Conservation (phyloP, 53 echinoderm and acorn worm genomes). For the Holothuria scabra region DNA sequence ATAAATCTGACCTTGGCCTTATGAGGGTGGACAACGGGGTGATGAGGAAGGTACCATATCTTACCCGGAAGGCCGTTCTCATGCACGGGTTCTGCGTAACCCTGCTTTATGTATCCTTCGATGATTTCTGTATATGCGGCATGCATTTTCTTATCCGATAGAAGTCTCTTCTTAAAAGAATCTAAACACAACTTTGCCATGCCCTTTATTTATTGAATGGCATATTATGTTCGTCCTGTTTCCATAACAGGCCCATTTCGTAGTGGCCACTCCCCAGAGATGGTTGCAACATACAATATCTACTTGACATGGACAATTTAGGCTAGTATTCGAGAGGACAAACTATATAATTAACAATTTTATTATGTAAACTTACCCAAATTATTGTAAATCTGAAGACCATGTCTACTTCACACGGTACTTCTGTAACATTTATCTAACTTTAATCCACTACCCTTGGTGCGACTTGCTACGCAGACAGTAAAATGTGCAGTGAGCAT, state of each 20-base stretch:
- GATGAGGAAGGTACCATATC: constrained; percentile 47
- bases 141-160: constrained; percentile 33
- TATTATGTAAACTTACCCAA: too few species aligned
- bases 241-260: constrained; percentile 63
- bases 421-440: neutral
- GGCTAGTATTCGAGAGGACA: too few species aligned
- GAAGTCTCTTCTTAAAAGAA: constrained; percentile 44
- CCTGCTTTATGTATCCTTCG: constrained; percentile 37
- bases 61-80: constrained; percentile 29
- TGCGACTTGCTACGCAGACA: too few species aligned
- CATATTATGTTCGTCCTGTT: constrained; percentile 39
- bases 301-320: too few species aligned
- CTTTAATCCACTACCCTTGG: too few species aligned
- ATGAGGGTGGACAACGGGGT: constrained; percentile 50
- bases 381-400: too few species aligned
- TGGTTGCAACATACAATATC: too few species aligned
- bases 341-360: too few species aligned
- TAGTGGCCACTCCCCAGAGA: too few species aligned
- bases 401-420: too few species aligned
- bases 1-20: constrained; percentile 40
- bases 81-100: constrained; percentile 35
- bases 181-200: constrained; percentile 46
- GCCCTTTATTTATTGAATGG: constrained; percentile 16
- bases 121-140: constrained; percentile 41
- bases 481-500: too few species aligned